Base-by-base conservation (phyloP, 2,797 vertebrate genomes). In the Picus viridis region DNA sequence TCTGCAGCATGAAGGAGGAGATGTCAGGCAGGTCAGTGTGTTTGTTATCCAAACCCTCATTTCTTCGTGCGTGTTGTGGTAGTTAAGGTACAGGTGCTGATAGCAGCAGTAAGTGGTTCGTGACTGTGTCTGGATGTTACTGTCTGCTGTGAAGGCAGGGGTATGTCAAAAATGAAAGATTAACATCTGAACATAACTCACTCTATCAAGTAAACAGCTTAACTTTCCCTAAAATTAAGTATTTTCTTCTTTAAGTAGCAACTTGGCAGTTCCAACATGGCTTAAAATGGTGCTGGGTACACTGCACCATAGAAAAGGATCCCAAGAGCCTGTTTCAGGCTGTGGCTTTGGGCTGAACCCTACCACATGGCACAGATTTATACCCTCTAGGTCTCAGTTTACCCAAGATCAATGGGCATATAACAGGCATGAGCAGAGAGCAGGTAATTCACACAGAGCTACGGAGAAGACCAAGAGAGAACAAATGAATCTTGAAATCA, bases 31-130 rank as follows among this genome's bases (percentile, higher is more conserved):
- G 39, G 26, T 15, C 14, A 5, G 23, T 2, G 3, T 2, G 6
- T 24, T 41, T 6, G 2, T 20, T 34, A 72, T 4, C 72, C 72
- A 34, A 41, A 74, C 9, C 26, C 20, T 2, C 3, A 4, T 19
- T 41, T 43, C 43, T 43, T 64, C 51, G 1, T 0, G 17, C 24
- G 4, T 4, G 30, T 51, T 27, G 45, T 2, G 4, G 43, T 1
- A 34, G 19, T 32, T 51, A 32, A 1, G 20, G 67, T 7, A 29
- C 30, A n/a, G 76, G 17, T 6, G 56, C 51, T 26, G 58, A 9
- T 0, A 43, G 62, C 2, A 49, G 57, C 2, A 43, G 5, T 5
- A 63, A 68, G 71, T 4, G 65, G 45, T 49, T 34, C 36, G 7
- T 23, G 30, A 19, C 61, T 43, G 12, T 5, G 26, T 16, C 70